Conservation (phyloP, 2,888 invertebrate species). For the Caenorhabditis wallacei region DNA sequence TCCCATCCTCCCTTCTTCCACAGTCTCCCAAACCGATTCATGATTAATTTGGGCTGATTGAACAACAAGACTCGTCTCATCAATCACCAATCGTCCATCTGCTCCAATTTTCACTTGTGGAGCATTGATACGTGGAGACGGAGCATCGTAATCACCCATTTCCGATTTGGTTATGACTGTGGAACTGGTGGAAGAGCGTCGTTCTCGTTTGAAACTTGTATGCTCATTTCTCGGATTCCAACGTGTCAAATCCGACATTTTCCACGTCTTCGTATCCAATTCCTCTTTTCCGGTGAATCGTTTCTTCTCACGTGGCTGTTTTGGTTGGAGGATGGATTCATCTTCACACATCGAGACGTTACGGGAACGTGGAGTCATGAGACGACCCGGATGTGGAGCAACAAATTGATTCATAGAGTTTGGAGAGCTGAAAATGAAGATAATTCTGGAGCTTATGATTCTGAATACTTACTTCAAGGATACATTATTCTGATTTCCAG, state of each 20-base stretch:
- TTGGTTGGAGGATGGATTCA: slow-evolving; percentile 53
- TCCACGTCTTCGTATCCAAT: slow-evolving; percentile 73
- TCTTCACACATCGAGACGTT: slow-evolving; percentile 66
- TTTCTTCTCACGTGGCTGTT: slow-evolving; percentile 39
- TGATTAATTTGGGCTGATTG: slow-evolving; percentile 63
- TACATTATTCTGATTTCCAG: slow-evolving; percentile 1
- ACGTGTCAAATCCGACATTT: slow-evolving; percentile 75
- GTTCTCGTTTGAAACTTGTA: slow-evolving; percentile 62
- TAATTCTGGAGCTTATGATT: not conserved
- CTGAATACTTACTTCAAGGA: not conserved
- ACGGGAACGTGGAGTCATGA: slow-evolving; percentile 49
- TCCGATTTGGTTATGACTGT: slow-evolving; percentile 56
- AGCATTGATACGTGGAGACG: slow-evolving; percentile 42
- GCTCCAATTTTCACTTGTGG: slow-evolving; percentile 77
- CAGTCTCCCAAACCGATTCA: slow-evolving; percentile 74
- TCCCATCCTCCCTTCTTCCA: slow-evolving; percentile 77
- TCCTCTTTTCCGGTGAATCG: slow-evolving; percentile 70
- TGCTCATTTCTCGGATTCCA: slow-evolving; percentile 79
- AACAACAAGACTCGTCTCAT: slow-evolving; percentile 76
- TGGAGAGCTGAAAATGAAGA: slow-evolving; percentile 16
- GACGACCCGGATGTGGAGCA: slow-evolving; percentile 14
- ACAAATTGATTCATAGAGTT: slow-evolving; percentile 5
- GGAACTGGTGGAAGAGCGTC: slow-evolving; percentile 54
- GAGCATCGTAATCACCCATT: slow-evolving; percentile 16
- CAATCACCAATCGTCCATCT: slow-evolving; percentile 76